phyloP scores from a whole-genome alignment of 2,888 invertebrate genomes.

The Lasioglossum calceatum region DNA sequence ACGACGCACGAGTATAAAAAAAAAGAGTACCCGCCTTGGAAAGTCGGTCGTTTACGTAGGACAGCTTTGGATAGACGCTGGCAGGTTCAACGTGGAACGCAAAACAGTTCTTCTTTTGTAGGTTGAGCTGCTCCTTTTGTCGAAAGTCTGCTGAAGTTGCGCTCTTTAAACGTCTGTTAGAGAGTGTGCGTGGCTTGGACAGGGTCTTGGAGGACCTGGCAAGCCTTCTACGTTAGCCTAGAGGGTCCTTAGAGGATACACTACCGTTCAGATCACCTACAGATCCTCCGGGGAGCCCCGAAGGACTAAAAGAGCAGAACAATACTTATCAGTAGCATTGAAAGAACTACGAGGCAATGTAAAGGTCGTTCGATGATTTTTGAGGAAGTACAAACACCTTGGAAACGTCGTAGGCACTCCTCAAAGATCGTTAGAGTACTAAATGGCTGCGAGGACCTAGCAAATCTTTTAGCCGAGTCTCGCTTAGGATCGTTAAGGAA shows the following conservation, averaged over 20 bases:
- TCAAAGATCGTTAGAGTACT: too few species aligned
- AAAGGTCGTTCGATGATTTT: background rate
- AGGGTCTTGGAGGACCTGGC: background rate
- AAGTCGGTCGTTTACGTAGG: constrained; percentile 11
- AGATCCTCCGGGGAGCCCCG: background rate
- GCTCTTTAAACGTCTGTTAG: background rate
- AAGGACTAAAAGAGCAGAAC: background rate
- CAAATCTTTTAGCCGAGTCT: too few species aligned
- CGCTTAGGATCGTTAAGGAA: too few species aligned
- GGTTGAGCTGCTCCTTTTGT: background rate
- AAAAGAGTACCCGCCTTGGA: constrained; percentile 13
- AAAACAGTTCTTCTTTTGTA: background rate
- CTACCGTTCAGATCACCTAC: background rate
- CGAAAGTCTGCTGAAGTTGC: background rate
- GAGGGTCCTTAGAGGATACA: background rate
- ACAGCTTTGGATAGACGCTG: background rate
- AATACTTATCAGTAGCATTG: background rate
- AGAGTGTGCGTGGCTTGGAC: background rate
- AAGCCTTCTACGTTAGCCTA: background rate
- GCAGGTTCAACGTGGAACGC: background rate
- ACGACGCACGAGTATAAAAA: constrained; percentile 12
- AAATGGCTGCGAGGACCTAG: too few species aligned
- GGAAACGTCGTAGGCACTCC: too few species aligned
- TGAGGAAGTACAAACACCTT: background rate
- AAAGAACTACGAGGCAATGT: background rate